phyloP scores from a whole-genome alignment of 2,113 vertebrate species.

The Sinocyclocheilus maitianheensis region DNA sequence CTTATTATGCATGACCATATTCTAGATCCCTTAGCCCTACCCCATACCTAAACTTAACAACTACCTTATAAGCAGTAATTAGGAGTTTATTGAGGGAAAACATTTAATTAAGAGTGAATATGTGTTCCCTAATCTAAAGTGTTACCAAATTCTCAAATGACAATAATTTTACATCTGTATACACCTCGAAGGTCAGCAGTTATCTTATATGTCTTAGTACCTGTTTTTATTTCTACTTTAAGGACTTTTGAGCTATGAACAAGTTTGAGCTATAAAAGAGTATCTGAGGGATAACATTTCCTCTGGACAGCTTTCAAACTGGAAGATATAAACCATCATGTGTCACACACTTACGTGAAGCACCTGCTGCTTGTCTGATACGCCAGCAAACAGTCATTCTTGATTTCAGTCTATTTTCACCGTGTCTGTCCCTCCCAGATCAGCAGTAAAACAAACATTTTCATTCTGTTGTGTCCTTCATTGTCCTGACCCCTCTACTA shows the following conservation, averaged over 20 bases:
- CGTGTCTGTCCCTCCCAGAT: neutral
- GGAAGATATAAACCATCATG: neutral
- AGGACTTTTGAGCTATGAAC: neutral
- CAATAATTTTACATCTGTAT: neutral
- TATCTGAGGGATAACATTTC: neutral
- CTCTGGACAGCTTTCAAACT: neutral
- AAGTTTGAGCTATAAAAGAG: neutral
- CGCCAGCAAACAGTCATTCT: neutral
- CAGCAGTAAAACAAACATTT: neutral
- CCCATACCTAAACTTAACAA: too few relatives aligned
- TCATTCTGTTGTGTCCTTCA: slow-evolving; percentile 15
- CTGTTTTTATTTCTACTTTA: neutral
- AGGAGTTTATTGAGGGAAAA: too few relatives aligned
- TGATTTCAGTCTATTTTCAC: slow-evolving; percentile 13
- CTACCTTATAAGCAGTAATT: too few relatives aligned
- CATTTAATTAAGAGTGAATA: too few relatives aligned
- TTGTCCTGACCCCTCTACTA: slow-evolving; percentile 19
- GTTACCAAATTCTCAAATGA: too few relatives aligned
- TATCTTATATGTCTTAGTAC: neutral
- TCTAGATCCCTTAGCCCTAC: too few relatives aligned
- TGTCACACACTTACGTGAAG: neutral
- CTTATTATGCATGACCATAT: too few relatives aligned
- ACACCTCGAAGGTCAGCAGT: neutral
- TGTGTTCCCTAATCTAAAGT: too few relatives aligned
- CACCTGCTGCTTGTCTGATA: slow-evolving; percentile 5